Conservation (phyloP, 2,113 vertebrate species). For the Nipponia nippon region DNA sequence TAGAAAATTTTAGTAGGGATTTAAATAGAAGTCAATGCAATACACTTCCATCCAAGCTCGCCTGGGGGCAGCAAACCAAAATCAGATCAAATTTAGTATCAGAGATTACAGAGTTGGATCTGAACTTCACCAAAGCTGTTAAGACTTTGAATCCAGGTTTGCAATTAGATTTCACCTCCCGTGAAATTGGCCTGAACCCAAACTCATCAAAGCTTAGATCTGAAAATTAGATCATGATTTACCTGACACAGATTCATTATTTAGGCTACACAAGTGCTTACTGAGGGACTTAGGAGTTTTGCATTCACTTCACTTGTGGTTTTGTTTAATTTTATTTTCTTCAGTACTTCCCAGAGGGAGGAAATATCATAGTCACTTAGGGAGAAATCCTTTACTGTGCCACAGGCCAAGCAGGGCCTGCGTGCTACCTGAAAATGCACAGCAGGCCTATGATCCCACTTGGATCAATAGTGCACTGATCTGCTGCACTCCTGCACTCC, state of each 20-base stretch:
- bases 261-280: neutral
- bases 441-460: neutral
- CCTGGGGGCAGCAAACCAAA: neutral
- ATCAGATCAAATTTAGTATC: neutral
- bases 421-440: neutral
- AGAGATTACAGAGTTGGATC: neutral
- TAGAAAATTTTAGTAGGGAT: neutral
- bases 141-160: neutral
- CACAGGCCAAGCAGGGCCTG: neutral
- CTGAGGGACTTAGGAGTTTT: neutral
- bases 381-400: neutral
- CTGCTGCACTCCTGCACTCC: neutral
- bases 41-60: neutral
- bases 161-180: neutral
- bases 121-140: neutral
- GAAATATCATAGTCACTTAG: neutral
- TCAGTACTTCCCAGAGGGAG: neutral
- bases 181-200: neutral
- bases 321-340: neutral
- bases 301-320: neutral
- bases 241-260: neutral
- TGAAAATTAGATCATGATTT: neutral
- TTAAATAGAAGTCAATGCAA: neutral
- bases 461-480: neutral
- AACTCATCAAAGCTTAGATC: neutral